Percentiles rank a stretch among this genome's conserved stretches.
Evolutionary conservation across 2,797 vertebrate genomes (phyloP).

Genomic region (Halcyon smyrnensis): DNA sequence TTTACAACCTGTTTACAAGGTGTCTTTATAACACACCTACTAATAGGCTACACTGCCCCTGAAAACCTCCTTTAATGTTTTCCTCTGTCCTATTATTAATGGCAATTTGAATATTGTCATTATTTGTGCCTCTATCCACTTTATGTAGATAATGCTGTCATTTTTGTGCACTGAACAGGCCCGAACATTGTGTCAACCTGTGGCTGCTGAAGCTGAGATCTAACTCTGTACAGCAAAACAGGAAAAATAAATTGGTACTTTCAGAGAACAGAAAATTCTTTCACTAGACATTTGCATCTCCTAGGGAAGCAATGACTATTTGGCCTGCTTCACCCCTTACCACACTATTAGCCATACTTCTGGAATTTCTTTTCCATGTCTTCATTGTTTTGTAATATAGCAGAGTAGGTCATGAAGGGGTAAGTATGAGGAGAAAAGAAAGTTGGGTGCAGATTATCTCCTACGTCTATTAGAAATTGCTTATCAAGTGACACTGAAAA

Average conservation of each 20-base stretch:
- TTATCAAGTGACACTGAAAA: neutral
- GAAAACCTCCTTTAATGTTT: conserved; percentile 26
- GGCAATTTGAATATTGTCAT: neutral
- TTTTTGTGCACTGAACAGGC: neutral
- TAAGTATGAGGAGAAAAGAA: neutral
- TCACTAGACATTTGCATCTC: neutral
- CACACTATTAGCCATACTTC: neutral
- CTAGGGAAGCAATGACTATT: neutral
- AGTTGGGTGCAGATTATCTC: neutral
- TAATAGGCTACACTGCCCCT: neutral
- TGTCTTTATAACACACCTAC: conserved; percentile 3
- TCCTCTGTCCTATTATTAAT: conserved; percentile 17
- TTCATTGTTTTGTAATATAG: neutral
- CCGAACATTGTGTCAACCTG: neutral
- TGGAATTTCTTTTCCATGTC: neutral
- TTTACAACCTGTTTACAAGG: conserved; percentile 2
- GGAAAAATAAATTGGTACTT: neutral
- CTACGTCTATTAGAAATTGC: neutral
- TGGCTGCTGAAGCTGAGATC: neutral
- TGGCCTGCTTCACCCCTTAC: neutral
- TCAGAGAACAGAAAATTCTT: neutral
- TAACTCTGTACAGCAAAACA: neutral
- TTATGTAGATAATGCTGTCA: neutral
- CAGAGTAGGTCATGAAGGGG: neutral
- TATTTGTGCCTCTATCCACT: neutral